Percentiles rank a stretch among this genome's conserved stretches.
Conservation (phyloP, 2,888 invertebrate genomes). For the Limnephilus lunatus region DNA sequence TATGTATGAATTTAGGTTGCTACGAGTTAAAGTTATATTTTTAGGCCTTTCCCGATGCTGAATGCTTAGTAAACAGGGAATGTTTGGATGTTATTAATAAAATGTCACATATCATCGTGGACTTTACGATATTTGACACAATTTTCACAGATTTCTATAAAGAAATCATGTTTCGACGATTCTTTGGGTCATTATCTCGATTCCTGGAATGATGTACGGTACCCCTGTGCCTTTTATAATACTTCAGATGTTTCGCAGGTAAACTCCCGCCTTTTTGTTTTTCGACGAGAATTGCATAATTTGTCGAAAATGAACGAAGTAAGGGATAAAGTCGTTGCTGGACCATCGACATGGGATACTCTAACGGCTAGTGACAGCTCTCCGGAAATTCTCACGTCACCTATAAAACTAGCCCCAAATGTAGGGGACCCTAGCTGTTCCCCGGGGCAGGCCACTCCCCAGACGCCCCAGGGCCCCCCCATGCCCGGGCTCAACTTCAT, state of each 20-base stretch:
- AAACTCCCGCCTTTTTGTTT: constrained; percentile 63
- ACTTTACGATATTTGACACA: constrained; percentile 29
- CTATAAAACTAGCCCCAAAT: constrained; percentile 64
- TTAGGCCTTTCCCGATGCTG: background rate
- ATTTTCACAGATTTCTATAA: constrained; percentile 13
- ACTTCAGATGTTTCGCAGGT: constrained; percentile 41
- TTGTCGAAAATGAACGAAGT: constrained; percentile 74
- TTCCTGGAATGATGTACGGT: constrained; percentile 3
- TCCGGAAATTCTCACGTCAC: constrained; percentile 74
- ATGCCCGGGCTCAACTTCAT: constrained; percentile 74
- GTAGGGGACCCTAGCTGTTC: constrained; percentile 66
- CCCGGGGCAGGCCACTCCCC: constrained; percentile 71
- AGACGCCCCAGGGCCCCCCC: constrained; percentile 80
- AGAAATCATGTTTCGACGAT: constrained; percentile 18
- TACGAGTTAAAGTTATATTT: background rate
- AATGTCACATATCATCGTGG: constrained; percentile 52
- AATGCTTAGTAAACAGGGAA: constrained; percentile 45
- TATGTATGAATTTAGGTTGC: constrained; percentile 32
- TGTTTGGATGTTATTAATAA: constrained; percentile 52
- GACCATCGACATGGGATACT: constrained; percentile 75
- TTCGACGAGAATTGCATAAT: constrained; percentile 26
- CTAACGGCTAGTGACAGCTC: constrained; percentile 73
- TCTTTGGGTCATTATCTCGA: constrained; percentile 9
- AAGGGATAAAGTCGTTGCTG: constrained; percentile 76
- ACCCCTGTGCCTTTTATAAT: background rate